phyloP scores from a whole-genome alignment of 1,140 invertebrate species.

The Atta colombica region DNA sequence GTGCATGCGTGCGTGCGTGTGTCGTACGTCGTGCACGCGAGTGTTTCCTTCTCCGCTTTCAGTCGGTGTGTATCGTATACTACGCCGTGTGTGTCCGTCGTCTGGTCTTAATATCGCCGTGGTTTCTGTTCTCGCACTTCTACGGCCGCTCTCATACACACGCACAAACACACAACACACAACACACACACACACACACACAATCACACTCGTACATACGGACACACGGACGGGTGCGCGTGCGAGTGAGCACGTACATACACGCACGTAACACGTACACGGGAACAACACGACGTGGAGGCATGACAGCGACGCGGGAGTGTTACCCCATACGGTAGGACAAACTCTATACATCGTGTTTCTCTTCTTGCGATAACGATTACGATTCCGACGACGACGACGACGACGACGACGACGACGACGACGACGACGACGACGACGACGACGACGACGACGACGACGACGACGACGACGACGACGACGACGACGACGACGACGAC shows the following conservation, averaged over 20 bases:
- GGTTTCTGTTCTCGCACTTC: conserved; percentile 59
- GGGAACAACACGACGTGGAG: conserved; percentile 64
- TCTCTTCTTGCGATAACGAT: conserved; percentile 40
- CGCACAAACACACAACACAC: too few species aligned
- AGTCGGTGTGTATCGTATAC: conserved; percentile 36
- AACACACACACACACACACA: too few species aligned
- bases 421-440: not conserved
- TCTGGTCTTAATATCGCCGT: conserved; percentile 47
- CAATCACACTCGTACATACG: too few species aligned
- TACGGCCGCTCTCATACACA: conserved; percentile 8
- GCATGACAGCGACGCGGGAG: conserved; percentile 84
- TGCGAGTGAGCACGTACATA: not conserved
- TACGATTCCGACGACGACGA: not conserved
- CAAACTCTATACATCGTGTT: conserved; percentile 51
- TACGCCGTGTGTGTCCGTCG: conserved; percentile 45
- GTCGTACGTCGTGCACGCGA: conserved; percentile 54
- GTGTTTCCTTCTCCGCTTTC: conserved; percentile 42
- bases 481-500: not conserved
- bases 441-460: conserved; percentile 5
- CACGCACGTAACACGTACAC: not conserved
- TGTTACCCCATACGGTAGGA: conserved; percentile 85
- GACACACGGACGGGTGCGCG: not conserved
- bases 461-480: not conserved
- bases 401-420: not conserved
- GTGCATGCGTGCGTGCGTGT: conserved; percentile 44